Base-by-base conservation (phyloP, 2,888 invertebrate genomes). In the Cheilosia soror region DNA sequence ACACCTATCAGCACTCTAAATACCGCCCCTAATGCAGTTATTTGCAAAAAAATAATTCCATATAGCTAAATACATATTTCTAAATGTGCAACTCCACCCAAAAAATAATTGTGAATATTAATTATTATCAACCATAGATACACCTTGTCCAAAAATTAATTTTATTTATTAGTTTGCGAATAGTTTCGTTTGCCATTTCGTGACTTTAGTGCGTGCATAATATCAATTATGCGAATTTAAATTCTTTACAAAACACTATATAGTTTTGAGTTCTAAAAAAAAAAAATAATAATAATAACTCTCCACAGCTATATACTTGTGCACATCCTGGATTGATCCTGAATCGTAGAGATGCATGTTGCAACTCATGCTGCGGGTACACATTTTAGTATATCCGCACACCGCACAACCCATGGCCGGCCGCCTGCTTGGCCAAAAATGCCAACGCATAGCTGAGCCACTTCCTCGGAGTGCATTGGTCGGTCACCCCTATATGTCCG, bases 181-280 rank as follows among this genome's bases (percentile, higher is more conserved):
- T 81, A 81, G 80, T 66, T 76, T 31, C 57, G 68, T n/a, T 66
- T 40, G 49, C 55, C 76, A 63, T 66, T 66, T 68, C 66, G 81
- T 53, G 42, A 68, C 62, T 68, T 71, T 62, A 47, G n/a, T 49
- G 6, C 55, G 51, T 13, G n/a, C n/a, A n/a, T n/a, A n/a, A 53
- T 81, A 77, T 85, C 85, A 85, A 85, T 81, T 85, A 85, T 81
- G 76, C 57, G 51, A 68, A 72, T 77, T 85, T 77, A 85, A 85
- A 85, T 85, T 76, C 81, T 85, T 85, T 72, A 79, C 68, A 63
- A 53, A 47, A 82, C 6, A 53, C 11, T 29, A 27, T 53, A 31
- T 9, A 9, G 66, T 69, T 44, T 65, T 31, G 53, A 53, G 60
- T 82, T 66, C 6, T 44, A 47, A 11, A 7, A 71, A 76, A 69